Evolutionary conservation across 2,888 invertebrate species (phyloP).

Genomic region (Melanotus villosus): DNA sequence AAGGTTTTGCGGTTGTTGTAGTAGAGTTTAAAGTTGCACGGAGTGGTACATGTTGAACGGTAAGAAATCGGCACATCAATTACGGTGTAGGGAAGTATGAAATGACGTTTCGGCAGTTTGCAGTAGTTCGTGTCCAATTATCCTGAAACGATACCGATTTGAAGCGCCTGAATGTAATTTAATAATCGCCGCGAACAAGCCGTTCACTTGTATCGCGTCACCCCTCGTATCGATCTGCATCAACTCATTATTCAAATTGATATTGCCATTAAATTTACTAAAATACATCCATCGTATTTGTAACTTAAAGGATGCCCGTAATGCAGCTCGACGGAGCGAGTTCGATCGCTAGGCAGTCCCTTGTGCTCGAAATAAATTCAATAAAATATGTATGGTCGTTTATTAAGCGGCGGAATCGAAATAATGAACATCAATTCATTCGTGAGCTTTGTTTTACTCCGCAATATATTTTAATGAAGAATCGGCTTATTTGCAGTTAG

Average conservation of each 20-base stretch:
- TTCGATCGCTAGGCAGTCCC: constrained; percentile 15
- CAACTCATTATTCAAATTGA: constrained; percentile 57
- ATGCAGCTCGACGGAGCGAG: neutral
- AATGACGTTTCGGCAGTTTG: constrained; percentile 49
- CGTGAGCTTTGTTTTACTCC: constrained; percentile 18
- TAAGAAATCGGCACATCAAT: constrained; percentile 44
- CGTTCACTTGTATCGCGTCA: constrained; percentile 48
- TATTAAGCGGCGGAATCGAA: constrained; percentile 35
- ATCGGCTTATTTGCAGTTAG: constrained; percentile 38
- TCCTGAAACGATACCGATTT: constrained; percentile 48
- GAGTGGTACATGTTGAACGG: constrained; percentile 35
- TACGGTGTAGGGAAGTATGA: constrained; percentile 37
- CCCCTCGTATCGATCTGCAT: constrained; percentile 49
- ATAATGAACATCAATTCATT: constrained; percentile 38
- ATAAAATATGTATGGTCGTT: constrained; percentile 38
- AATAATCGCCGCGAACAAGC: constrained; percentile 50
- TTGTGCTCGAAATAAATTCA: constrained; percentile 28
- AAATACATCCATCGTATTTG: constrained; percentile 42
- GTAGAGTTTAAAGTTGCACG: constrained; percentile 34
- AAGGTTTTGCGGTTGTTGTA: constrained; percentile 7
- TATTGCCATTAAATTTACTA: constrained; percentile 52
- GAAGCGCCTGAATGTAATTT: constrained; percentile 50
- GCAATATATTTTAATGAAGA: constrained; percentile 42
- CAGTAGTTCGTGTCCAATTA: constrained; percentile 51
- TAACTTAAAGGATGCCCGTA: constrained; percentile 23